A percentile compares a stretch with the other conserved stretches of the same genome.
phyloP scores from a whole-genome alignment of 2,888 invertebrate species.

The Eurytoma californica region DNA sequence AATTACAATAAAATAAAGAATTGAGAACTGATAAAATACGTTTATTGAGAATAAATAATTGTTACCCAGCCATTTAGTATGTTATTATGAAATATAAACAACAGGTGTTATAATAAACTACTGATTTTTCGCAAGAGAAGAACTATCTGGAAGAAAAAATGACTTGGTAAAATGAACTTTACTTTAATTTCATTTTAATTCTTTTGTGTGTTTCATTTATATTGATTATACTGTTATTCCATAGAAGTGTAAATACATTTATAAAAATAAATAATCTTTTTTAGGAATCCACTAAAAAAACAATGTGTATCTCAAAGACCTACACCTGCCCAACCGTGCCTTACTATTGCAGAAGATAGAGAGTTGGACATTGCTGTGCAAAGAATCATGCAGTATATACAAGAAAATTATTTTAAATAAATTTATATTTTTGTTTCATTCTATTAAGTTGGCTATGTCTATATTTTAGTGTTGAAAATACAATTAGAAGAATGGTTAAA shows the following conservation, averaged over 20 bases:
- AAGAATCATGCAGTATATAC: constrained; percentile 70
- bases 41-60: neutral
- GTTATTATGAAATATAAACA: constrained; percentile 22
- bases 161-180: constrained; percentile 59
- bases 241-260: neutral
- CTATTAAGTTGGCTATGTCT: constrained; percentile 8
- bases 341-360: constrained; percentile 69
- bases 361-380: constrained; percentile 71
- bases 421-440: neutral
- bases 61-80: neutral
- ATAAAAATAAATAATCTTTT: constrained; percentile 2
- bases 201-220: constrained; percentile 2
- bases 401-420: constrained; percentile 1
- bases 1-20: neutral
- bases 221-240: neutral
- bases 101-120: neutral
- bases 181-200: neutral
- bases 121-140: neutral
- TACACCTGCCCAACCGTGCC: constrained; percentile 68
- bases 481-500: constrained; percentile 71
- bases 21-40: neutral
- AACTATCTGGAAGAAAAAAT: constrained; percentile 35
- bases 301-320: constrained; percentile 67
- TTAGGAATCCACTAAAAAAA: constrained; percentile 71
- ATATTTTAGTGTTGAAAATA: constrained; percentile 69